Percentiles rank a stretch among this genome's conserved stretches.
Conservation (phyloP, 2,797 vertebrate genomes). For the Aplochiton taeniatus region DNA sequence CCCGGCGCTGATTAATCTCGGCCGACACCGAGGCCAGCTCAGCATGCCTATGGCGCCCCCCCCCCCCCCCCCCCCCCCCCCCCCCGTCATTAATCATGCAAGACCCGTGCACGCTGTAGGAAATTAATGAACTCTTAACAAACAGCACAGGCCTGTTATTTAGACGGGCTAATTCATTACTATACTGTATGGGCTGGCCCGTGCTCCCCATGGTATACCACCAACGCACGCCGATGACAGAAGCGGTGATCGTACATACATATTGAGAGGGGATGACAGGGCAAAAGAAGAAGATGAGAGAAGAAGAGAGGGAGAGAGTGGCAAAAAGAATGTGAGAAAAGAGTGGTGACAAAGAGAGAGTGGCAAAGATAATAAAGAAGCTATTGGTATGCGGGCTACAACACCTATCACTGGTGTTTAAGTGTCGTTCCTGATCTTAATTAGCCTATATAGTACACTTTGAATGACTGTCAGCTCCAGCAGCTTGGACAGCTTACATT, state of each 20-base stretch:
- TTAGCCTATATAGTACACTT: conserved; percentile 24
- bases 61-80: too few relatives aligned
- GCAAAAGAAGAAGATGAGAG: not conserved
- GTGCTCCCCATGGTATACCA: not conserved
- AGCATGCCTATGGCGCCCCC: conserved; percentile 60
- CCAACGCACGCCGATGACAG: conserved; percentile 11
- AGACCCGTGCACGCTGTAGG: conserved; percentile 55
- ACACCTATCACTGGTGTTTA: not conserved
- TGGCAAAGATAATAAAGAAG: not conserved
- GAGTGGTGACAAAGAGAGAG: not conserved
- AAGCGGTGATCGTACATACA: not conserved
- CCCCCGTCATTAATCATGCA: conserved; percentile 73
- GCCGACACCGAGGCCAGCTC: conserved; percentile 58
- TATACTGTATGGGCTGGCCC: conserved; percentile 6
- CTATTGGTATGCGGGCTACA: not conserved
- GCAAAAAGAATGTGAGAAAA: too few relatives aligned
- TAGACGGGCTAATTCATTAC: conserved; percentile 47
- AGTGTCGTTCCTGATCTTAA: conserved; percentile 23
- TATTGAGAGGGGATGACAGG: not conserved
- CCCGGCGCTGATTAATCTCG: conserved; percentile 68
- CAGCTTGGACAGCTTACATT: conserved; percentile 23
- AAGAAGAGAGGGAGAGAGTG: not conserved
- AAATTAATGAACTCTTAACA: conserved; percentile 77
- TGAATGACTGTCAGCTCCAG: conserved; percentile 27
- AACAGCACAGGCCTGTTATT: conserved; percentile 59